Evolutionary conservation across 2,797 vertebrate genomes (phyloP).

Genomic region (Mallotus villosus): DNA sequence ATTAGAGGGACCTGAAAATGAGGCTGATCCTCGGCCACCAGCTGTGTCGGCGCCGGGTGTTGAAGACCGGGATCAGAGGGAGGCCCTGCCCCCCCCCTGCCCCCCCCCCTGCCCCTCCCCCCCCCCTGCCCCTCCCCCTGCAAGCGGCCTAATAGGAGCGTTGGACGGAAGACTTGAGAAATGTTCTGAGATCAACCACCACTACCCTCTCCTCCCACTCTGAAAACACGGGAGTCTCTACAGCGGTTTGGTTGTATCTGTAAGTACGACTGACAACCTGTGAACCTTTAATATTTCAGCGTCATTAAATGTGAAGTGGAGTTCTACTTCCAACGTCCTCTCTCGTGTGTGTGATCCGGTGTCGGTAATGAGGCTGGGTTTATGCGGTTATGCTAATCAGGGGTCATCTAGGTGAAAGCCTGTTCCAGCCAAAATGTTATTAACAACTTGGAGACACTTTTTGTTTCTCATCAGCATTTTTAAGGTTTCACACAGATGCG

Average conservation of each 20-base stretch:
- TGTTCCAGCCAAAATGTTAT: conserved; percentile 71
- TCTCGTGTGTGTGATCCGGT: conserved; percentile 27
- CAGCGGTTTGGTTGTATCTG: conserved; percentile 22
- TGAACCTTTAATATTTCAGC: conserved; percentile 40
- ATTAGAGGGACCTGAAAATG: conserved; percentile 75
- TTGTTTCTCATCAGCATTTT: conserved; percentile 57
- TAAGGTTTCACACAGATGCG: conserved; percentile 76
- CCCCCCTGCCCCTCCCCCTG: conserved; percentile 40
- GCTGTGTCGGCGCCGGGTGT: conserved; percentile 70
- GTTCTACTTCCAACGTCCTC: conserved; percentile 39
- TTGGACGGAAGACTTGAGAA: conserved; percentile 42
- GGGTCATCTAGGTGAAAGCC: conserved; percentile 63
- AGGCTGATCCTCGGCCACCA: conserved; percentile 72
- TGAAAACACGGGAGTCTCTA: neutral
- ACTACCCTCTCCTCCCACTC: neutral
- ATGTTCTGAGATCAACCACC: conserved; percentile 45
- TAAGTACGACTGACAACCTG: conserved; percentile 42
- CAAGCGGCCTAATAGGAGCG: conserved; percentile 47
- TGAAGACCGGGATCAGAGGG: conserved; percentile 58
- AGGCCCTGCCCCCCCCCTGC: conserved; percentile 33
- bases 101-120: conserved; percentile 27
- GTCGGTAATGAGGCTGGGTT: conserved; percentile 50
- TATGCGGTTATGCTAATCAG: conserved; percentile 66
- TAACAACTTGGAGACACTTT: conserved; percentile 72
- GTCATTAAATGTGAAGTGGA: conserved; percentile 26